These are phyloP conservation scores for Lerema accius DNA, from an alignment of 1,140 invertebrate genomes.

Conservation along the genomic window DNA sequence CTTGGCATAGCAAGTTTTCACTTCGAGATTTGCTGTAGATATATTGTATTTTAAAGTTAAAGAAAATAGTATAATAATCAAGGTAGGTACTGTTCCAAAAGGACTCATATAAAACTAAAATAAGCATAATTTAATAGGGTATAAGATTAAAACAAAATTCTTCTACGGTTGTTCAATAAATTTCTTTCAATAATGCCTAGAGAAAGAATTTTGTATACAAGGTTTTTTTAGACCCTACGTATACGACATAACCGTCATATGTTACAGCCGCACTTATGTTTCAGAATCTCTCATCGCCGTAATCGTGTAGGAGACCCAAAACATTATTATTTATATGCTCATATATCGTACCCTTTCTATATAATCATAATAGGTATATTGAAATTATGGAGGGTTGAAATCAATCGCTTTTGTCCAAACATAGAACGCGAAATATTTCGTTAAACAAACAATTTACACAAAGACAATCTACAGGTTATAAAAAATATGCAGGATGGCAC, in stretches of 20 bases:
- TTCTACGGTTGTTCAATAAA: conserved; percentile 20
- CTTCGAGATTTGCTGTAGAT: too few relatives aligned
- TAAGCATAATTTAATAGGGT: too few relatives aligned
- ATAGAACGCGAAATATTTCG: too few relatives aligned
- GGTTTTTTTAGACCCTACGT: conserved; percentile 21
- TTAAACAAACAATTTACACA: too few relatives aligned
- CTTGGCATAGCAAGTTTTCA: too few relatives aligned
- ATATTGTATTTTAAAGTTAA: too few relatives aligned
- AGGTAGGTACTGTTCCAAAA: too few relatives aligned
- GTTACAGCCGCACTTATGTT: conserved; percentile 20
- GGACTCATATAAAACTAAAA: too few relatives aligned
- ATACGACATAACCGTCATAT: conserved; percentile 17
- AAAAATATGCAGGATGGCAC: too few relatives aligned
- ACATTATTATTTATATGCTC: conserved; percentile 27
- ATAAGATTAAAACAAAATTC: neutral
- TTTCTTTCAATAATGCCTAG: conserved; percentile 7
- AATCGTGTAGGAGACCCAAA: conserved; percentile 13
- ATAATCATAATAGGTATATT: conserved; percentile 18
- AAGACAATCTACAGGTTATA: too few relatives aligned
- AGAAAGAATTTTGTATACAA: conserved; percentile 22
- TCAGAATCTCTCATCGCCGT: conserved; percentile 16
- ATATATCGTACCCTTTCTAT: conserved; percentile 13
- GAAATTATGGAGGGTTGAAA: conserved; percentile 6
- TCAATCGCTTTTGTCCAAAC: neutral
- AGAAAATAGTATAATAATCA: too few relatives aligned